These are phyloP conservation scores for Notiomystis cincta DNA, from an alignment of 2,113 vertebrate species.

Conservation along the genomic window DNA sequence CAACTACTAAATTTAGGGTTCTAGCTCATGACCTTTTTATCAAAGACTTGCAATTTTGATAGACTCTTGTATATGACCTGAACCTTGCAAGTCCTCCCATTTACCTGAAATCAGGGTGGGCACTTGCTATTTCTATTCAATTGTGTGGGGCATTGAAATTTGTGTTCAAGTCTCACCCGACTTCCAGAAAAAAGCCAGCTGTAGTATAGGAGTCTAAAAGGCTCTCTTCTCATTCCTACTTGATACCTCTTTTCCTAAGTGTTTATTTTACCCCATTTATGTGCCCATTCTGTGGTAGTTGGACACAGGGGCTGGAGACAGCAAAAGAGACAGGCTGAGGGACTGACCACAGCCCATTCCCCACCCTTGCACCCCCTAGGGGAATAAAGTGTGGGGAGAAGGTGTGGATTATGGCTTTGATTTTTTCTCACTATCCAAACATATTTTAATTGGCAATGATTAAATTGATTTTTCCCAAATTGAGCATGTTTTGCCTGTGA, in stretches of 20 bases:
- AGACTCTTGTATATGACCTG: neutral
- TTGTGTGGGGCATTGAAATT: neutral
- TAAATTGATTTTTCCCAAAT: neutral
- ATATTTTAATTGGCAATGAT: neutral
- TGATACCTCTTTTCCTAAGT: neutral
- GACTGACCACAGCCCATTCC: neutral
- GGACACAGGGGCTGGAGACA: neutral
- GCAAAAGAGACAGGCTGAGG: neutral
- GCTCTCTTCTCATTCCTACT: neutral
- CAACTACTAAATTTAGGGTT: neutral
- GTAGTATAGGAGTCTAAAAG: neutral
- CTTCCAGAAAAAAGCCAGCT: neutral
- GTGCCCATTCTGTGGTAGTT: rapidly evolving
- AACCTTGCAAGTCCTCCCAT: neutral
- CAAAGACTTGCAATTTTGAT: neutral
- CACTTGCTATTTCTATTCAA: neutral
- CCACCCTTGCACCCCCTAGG: neutral
- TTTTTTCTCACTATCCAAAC: neutral
- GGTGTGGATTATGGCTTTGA: neutral
- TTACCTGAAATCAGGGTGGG: neutral
- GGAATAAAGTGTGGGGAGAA: neutral
- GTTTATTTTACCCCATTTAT: neutral
- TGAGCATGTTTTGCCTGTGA: neutral
- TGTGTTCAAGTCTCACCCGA: neutral
- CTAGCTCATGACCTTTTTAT: neutral